phyloP scores from a whole-genome alignment of 2,888 invertebrate species.

The Stegana nigrithorax region DNA sequence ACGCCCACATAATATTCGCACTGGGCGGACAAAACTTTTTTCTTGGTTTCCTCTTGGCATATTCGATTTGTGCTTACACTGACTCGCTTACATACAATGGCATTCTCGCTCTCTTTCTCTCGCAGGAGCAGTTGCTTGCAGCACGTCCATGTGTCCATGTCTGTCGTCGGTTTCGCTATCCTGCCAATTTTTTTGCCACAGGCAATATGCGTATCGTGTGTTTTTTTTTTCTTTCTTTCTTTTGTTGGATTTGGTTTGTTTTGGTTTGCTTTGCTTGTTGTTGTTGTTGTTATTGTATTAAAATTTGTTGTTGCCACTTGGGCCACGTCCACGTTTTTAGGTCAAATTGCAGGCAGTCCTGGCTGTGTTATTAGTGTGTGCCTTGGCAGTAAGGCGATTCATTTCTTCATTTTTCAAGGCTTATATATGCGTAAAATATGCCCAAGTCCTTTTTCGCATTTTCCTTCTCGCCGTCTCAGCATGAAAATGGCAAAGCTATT shows the following conservation, averaged over 20 bases:
- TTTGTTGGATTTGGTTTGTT: background rate
- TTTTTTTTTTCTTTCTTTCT: background rate
- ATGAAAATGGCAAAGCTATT: conserved; percentile 1
- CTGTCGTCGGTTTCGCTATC: background rate
- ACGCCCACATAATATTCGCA: background rate
- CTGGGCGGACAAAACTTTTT: background rate
- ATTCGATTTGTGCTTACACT: background rate
- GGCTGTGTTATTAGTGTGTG: background rate
- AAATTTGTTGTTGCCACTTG: background rate
- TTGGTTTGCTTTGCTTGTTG: too few relatives aligned
- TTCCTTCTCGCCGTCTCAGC: background rate
- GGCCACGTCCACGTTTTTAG: conserved; percentile 29
- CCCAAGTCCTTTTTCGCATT: conserved; percentile 3
- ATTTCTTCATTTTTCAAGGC: conserved; percentile 38
- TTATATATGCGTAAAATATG: conserved; percentile 15
- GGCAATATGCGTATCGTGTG: background rate
- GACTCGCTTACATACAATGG: background rate
- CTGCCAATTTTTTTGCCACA: background rate
- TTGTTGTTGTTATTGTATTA: background rate
- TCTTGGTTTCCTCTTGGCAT: background rate
- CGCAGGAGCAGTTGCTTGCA: background rate
- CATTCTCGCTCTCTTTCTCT: background rate
- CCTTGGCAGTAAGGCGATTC: background rate
- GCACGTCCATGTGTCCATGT: background rate
- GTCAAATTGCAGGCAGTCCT: conserved; percentile 39